Percentiles rank a stretch among this genome's conserved stretches.
These are phyloP conservation scores for Chirona hameri DNA, from an alignment of 2,888 invertebrate genomes.

Conservation along the genomic window DNA sequence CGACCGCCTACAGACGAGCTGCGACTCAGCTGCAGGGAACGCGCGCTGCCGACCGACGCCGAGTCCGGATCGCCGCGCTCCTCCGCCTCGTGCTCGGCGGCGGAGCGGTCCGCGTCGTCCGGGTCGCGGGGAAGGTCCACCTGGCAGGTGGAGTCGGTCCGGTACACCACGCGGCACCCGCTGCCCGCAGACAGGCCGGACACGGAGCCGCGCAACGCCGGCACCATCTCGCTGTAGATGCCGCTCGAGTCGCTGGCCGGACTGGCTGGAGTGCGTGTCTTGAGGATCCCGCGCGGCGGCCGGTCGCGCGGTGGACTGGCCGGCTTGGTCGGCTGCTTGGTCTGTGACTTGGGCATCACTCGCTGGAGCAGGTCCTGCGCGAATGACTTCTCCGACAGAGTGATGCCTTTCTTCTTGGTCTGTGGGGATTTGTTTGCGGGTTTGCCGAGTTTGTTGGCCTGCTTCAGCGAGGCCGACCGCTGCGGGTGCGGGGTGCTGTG, in stretches of 20 bases:
- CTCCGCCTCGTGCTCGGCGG: background rate
- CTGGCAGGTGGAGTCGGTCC: conserved; percentile 14
- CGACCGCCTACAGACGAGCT: conserved; percentile 6
- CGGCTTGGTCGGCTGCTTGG: background rate
- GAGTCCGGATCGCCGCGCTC: background rate
- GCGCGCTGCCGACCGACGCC: background rate
- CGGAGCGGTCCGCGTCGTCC: background rate
- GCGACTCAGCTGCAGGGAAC: background rate
- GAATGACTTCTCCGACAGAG: background rate
- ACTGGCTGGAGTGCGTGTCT: background rate
- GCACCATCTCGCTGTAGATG: conserved; percentile 22
- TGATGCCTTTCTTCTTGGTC: background rate
- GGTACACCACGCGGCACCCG: conserved; percentile 8
- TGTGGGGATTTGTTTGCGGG: background rate
- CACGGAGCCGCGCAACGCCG: background rate
- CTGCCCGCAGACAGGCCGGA: conserved; percentile 7
- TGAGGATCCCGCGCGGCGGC: conserved; percentile 1
- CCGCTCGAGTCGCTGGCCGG: conserved; percentile 6
- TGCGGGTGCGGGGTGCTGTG: background rate
- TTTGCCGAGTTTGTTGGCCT: background rate
- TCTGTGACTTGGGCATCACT: background rate
- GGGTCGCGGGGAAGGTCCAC: background rate
- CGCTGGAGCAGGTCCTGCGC: background rate
- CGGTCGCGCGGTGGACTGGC: background rate
- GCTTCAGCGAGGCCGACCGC: background rate